Percentiles rank a stretch among this genome's conserved stretches.
Conservation (phyloP, 1,140 invertebrate genomes). For the Hermetia illucens region DNA sequence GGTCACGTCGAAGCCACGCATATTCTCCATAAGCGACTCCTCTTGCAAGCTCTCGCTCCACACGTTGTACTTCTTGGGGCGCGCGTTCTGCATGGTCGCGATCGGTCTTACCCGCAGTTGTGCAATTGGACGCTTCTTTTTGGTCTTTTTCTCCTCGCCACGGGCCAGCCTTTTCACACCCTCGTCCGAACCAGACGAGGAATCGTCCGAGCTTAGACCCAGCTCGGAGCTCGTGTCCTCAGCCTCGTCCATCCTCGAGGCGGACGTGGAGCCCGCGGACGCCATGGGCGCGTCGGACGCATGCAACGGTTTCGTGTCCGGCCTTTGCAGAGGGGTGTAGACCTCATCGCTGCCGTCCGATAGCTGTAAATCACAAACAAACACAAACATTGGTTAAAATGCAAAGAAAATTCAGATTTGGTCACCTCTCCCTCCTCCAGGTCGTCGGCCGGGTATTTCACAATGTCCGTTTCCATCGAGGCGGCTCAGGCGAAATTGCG, state of each 20-base stretch:
- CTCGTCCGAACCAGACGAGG: slow-evolving; percentile 7
- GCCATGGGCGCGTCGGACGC: too few relatives aligned
- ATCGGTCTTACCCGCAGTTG: slow-evolving; percentile 35
- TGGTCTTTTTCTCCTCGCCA: slow-evolving; percentile 12
- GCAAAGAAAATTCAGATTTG: too few relatives aligned
- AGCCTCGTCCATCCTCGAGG: slow-evolving; percentile 4
- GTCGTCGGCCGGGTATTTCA: neutral
- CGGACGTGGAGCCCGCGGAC: neutral
- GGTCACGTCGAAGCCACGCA: slow-evolving; percentile 39
- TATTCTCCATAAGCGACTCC: slow-evolving; percentile 42
- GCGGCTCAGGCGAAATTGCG: neutral
- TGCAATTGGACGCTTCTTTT: slow-evolving; percentile 29
- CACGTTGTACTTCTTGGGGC: slow-evolving; percentile 42
- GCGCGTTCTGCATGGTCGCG: slow-evolving; percentile 20
- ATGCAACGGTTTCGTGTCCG: slow-evolving; percentile 15
- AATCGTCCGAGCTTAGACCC: neutral
- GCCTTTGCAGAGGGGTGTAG: slow-evolving; percentile 34
- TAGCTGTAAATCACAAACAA: too few relatives aligned
- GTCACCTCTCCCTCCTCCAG: neutral
- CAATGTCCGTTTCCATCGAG: neutral
- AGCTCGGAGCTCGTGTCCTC: neutral
- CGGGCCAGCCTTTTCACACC: slow-evolving; percentile 23
- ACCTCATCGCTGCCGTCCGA: slow-evolving; percentile 19
- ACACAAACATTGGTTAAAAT: too few relatives aligned
- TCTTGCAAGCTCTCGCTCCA: slow-evolving; percentile 46